Base-by-base conservation (phyloP, 2,113 vertebrate species). In the Eulemur macaco region DNA sequence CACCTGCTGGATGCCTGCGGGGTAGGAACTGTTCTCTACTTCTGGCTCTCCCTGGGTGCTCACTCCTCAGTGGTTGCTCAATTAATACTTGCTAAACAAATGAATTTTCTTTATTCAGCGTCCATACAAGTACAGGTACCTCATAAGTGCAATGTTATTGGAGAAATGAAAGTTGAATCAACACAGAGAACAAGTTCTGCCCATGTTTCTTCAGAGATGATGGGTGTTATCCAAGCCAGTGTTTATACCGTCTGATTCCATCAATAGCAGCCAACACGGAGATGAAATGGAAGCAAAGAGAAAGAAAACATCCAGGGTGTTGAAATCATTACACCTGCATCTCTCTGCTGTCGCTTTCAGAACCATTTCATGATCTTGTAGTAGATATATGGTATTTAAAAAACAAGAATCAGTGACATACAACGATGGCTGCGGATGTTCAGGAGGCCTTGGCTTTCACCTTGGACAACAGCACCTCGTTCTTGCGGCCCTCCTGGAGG, bases 381-480 rank as follows among this genome's bases (percentile, higher is more conserved):
- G 96, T 96, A 83, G 87, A 95, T 17, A 86, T 1, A 54, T 3
- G 63, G 94, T 11, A 0, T 95, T 63, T 52, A 71, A 64, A 8
- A n/a, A 64, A 89, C 90, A 97, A 96, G 78, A 96, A 91, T 77
- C 97, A 66, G 18, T 17, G 96, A 1, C n/a, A 25, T 86, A 81
- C 50, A 9, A 39, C 91, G 95, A 86, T 42, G 84, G 89, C 94
- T 21, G 58, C 37, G 90, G 15, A 20, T n/a, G 56, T 83, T 99
- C 98, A 99, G 95, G 98, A 98, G 94, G 98, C 99, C 96, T 98
- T 99, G 39, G 99, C 98, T 97, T 99, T 99, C 97, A 99, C 95
- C 97, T 99, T 99, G 94, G 99, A 99, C 87, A 99, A 98, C 89
- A 99, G 98, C 97, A 99, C 98, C 98, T 99, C 99, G 0, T 99